These are phyloP conservation scores for Nycticryphes semicollaris DNA, from an alignment of 2,113 vertebrate species.

Conservation along the genomic window DNA sequence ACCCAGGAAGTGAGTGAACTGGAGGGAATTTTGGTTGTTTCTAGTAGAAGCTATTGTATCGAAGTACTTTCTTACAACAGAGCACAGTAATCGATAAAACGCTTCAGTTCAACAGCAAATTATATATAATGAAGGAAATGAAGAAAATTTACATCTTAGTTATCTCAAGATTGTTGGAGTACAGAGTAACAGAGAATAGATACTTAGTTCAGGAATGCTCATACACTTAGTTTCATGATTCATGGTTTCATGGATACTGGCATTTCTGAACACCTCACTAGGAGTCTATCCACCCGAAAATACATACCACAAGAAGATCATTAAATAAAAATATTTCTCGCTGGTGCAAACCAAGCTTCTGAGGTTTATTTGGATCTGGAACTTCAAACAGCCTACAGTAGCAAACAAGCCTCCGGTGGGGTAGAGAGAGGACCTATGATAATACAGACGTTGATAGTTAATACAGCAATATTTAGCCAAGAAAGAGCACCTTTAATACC, in stretches of 20 bases:
- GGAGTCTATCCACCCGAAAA: not conserved
- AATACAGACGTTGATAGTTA: not conserved
- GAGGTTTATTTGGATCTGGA: slow-evolving; percentile 95
- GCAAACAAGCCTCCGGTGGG: slow-evolving; percentile 94
- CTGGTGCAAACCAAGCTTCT: slow-evolving; percentile 95
- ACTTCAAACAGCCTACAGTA: slow-evolving; percentile 98
- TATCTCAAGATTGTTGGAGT: not conserved
- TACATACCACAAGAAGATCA: slow-evolving; percentile 94
- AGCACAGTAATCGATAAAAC: not conserved
- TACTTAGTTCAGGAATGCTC: not conserved
- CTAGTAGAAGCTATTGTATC: not conserved
- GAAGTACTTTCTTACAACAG: not conserved
- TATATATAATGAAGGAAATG: not conserved
- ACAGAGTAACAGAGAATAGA: not conserved
- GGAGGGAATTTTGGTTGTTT: not conserved
- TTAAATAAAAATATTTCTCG: slow-evolving; percentile 98
- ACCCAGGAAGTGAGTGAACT: not conserved
- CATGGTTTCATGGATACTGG: not conserved
- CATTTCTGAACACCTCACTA: not conserved
- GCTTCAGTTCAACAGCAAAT: not conserved
- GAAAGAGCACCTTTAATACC: not conserved
- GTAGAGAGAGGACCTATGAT: slow-evolving; percentile 88
- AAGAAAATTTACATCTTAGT: not conserved
- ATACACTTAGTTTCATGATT: not conserved
- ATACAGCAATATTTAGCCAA: not conserved